Base-by-base conservation (phyloP, 1,140 invertebrate genomes). In the Bombus pyrosoma region DNA sequence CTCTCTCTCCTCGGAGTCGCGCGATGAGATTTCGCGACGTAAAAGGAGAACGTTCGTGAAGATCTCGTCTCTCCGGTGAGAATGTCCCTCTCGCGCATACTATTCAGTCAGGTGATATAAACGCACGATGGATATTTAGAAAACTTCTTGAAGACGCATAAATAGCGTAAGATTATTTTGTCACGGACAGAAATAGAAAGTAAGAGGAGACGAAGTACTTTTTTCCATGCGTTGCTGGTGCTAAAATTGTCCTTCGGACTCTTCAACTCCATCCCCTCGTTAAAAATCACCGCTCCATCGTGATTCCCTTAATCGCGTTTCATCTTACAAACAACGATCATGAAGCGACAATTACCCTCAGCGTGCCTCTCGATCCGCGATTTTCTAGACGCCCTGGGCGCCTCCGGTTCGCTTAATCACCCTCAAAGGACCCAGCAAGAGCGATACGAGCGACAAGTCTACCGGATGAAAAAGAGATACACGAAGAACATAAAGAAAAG, bases 11-110 rank as follows among this genome's bases (percentile, higher is more conserved):
- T 12, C 1, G 15, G 18, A 12, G 1, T 18, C 1, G 28, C 32
- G 74, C 81, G 72, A 77, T n/a, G 66, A 73, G 87, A 82, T 86
- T 83, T 82, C 57, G 73, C 81, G 84, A 75, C 74, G 72, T 88
- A 89, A 91, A 90, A 91, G 77, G 77, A 53, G 74, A 62, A 72
- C 66, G 37, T 13, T 28, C 43, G 34, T 37, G 12, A 78, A 37
- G 34, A 37, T 6, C 74, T 47, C 74, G 47, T 37, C 47, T 64
- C 57, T 22, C 41, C 9, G 37, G 25, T 37, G 43, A 39, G 62
- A 77, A 59, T 53, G 32, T 25, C 18, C 28, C 28, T 69, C 57
- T n/a, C 53, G 5, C n/a, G 59, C 13, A 3, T 18, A 34, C 0
- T 25, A 3, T 57, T 32, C 25, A 69, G 34, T 0, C 47, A 1